Evolutionary conservation across 1,140 invertebrate genomes (phyloP), one percentile per base, ranked within the genome.

Genomic region (Drosophila mayri): DNA sequence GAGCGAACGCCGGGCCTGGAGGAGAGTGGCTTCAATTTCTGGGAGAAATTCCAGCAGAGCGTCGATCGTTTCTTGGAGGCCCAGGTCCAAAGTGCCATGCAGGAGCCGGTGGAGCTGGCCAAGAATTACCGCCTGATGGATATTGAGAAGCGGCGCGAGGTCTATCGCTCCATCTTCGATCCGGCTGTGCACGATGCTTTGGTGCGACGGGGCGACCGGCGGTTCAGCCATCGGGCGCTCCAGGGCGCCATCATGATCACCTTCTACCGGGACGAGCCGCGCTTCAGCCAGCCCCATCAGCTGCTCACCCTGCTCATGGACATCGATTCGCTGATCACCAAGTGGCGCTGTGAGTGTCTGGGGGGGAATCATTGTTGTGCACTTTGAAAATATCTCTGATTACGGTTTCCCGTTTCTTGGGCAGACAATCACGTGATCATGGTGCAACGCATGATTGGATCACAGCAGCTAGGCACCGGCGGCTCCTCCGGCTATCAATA

Each of bases 361-460:
- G 2, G 11, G 22, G 12, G 4, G 11, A 14, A 37, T 20, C 1
- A 4, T 8, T 25, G 0, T 1, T 25, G 6, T 46, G 7, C 4
- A 8, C 14, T 46, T 46, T 3, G 25, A 25, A 14, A 44, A 11
- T 3, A 12, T 4, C 30, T 5, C 35, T 61, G 0, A 22, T 55
- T 11, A n/a, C 70, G 25, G 20, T 43, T 59, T 65, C 54, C 9
- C 46, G 44, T 62, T 59, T 81, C 94, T 41, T 12, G 84, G n/a
- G 5, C 28, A 99, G 99, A 99, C 93, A 99, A 99, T 93, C 99
- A 99, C 92, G 97, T 99, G 22, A 95, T 99, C 76, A 97, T 99
- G 96, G 99, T 99, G n/a, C 98, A 99, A 93, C 95, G 99, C 91
- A 99, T 99, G 98, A 98, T 99, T 79, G 99, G 99, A 9, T 98